phyloP scores from a whole-genome alignment of 2,888 invertebrate species.

The Coecobrya sp. region DNA sequence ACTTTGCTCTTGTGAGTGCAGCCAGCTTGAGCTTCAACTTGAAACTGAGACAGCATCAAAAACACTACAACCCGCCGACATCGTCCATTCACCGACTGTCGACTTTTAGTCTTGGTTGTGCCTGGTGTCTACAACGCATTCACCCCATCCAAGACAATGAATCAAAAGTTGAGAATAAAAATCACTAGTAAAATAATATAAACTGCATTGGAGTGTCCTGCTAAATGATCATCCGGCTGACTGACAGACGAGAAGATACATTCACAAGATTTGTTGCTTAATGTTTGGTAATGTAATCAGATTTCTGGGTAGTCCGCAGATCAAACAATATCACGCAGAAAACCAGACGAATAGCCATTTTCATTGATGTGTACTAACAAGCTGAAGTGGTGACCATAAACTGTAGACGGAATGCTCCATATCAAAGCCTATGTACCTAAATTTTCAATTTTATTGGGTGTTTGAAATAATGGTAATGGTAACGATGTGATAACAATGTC shows the following conservation, averaged over 20 bases:
- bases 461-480: no score
- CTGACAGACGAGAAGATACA: background rate
- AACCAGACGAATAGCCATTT: background rate
- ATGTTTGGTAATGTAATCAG: slow-evolving; percentile 28
- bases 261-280: slow-evolving; percentile 36
- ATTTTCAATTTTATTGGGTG: no score
- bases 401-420: no score
- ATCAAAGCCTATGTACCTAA: no score
- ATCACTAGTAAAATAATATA: no score
- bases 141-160: background rate
- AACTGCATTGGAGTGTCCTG: background rate
- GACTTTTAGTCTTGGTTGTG: slow-evolving; percentile 3
- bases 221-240: background rate
- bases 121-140: background rate
- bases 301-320: slow-evolving; percentile 52
- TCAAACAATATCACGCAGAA: background rate
- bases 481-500: no score
- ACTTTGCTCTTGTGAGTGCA: background rate
- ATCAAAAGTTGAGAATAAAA: background rate
- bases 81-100: slow-evolving; percentile 42
- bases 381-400: no score
- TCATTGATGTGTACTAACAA: no score
- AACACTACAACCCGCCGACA: background rate
- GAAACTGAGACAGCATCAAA: background rate
- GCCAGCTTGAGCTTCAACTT: background rate